Evolutionary conservation across 2,797 vertebrate genomes (phyloP).

Genomic region (Buphagus erythrorhynchus): DNA sequence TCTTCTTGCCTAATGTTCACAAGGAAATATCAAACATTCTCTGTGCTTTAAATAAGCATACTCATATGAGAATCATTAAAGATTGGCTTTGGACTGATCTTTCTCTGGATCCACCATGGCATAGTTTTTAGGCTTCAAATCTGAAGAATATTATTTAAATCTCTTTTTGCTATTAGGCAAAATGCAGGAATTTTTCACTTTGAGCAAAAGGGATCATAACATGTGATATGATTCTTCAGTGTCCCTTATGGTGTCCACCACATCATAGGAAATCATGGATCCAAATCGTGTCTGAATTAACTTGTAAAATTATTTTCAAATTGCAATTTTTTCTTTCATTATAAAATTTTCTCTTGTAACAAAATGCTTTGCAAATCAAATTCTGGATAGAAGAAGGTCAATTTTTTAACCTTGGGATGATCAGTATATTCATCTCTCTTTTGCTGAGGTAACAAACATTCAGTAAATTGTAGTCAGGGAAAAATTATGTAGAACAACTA

Average conservation of each 20-base stretch:
- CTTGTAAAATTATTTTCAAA: not conserved
- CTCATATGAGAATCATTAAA: not conserved
- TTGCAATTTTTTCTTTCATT: not conserved
- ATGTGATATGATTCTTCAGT: not conserved
- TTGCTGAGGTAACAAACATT: not conserved
- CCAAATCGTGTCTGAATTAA: not conserved
- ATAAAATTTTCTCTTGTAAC: not conserved
- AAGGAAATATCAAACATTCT: not conserved
- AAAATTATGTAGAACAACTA: not conserved
- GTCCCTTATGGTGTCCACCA: not conserved
- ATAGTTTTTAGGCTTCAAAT: not conserved
- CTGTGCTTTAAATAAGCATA: not conserved
- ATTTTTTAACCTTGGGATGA: not conserved
- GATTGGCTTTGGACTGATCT: not conserved
- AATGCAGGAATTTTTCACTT: not conserved
- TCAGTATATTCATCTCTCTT: not conserved
- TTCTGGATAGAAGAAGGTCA: not conserved
- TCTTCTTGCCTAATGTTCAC: not conserved
- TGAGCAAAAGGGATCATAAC: not conserved
- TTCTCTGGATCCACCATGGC: not conserved
- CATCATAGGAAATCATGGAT: not conserved
- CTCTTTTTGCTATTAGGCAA: not conserved
- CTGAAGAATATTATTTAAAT: not conserved
- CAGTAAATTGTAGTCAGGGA: not conserved
- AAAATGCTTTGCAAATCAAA: not conserved